These are phyloP conservation scores for Phataginus tetradactyla DNA, from an alignment of 2,797 vertebrate species.

Conservation along the genomic window DNA sequence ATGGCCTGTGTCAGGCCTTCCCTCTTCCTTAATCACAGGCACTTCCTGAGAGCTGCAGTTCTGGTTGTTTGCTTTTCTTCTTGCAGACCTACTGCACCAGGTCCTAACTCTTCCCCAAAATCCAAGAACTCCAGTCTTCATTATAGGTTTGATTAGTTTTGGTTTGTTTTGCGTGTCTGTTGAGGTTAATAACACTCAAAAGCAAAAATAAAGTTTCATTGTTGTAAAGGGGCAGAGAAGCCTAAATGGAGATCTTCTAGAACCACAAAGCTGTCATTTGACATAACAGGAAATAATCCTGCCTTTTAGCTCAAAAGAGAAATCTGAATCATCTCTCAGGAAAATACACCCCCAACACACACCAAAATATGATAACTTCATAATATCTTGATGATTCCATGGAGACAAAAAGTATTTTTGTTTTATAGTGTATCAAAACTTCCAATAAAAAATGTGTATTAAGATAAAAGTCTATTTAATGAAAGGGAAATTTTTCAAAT, in stretches of 20 bases:
- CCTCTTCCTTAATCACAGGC: neutral
- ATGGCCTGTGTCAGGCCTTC: neutral
- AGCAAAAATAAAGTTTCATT: constrained; percentile 6
- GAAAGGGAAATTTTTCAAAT: neutral
- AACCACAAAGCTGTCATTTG: neutral
- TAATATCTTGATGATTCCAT: neutral
- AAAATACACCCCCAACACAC: neutral
- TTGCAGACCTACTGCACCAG: neutral
- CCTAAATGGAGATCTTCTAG: neutral
- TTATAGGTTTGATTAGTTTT: neutral
- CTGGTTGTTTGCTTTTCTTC: neutral
- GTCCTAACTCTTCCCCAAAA: neutral
- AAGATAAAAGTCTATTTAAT: neutral
- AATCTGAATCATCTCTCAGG: neutral
- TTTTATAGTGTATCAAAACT: neutral
- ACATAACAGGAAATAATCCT: neutral
- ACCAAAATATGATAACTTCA: neutral
- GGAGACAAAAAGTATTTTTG: neutral
- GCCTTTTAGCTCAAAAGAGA: neutral
- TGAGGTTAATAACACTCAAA: neutral
- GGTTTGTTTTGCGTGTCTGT: neutral
- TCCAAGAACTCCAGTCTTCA: neutral
- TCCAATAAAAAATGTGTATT: neutral
- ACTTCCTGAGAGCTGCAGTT: neutral
- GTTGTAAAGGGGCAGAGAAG: neutral